Percentiles rank a stretch among this genome's conserved stretches.
These are phyloP conservation scores for Venusia cambrica DNA, from an alignment of 2,888 invertebrate species.

Conservation along the genomic window DNA sequence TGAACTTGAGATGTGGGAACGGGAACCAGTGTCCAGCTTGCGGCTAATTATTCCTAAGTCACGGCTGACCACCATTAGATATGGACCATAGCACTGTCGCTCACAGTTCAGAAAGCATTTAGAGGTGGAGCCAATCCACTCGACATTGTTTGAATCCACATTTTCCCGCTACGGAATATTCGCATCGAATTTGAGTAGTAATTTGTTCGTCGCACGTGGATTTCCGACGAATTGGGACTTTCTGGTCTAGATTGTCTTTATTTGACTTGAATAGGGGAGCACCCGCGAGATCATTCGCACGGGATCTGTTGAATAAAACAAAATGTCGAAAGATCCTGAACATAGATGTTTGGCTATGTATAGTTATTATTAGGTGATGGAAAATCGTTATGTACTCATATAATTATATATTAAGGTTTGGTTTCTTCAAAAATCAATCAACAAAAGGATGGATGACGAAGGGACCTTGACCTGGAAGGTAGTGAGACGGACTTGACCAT, in stretches of 20 bases:
- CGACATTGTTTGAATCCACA: conserved; percentile 23
- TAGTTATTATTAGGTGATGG: too few species aligned
- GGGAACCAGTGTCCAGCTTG: conserved; percentile 39
- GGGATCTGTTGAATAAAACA: too few species aligned
- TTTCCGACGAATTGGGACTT: conserved; percentile 17
- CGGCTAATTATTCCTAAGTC: conserved; percentile 41
- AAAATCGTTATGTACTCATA: too few species aligned
- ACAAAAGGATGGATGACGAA: too few species aligned
- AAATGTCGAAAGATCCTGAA: too few species aligned
- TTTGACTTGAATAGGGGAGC: conserved; percentile 7
- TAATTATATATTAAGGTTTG: too few species aligned
- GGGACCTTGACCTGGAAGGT: too few species aligned
- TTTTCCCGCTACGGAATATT: conserved; percentile 18
- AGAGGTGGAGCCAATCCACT: conserved; percentile 35
- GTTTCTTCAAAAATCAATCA: too few species aligned
- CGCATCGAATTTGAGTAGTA: conserved; percentile 13
- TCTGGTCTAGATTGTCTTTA: conserved; percentile 11
- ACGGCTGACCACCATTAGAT: conserved; percentile 35
- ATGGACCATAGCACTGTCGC: conserved; percentile 28
- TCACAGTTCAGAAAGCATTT: conserved; percentile 31
- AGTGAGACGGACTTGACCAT: too few species aligned
- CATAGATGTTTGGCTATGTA: too few species aligned
- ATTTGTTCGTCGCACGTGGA: conserved; percentile 14
- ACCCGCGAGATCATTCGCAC: conserved; percentile 7
- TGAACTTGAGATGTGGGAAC: conserved; percentile 44